A percentile compares a stretch with the other conserved stretches of the same genome.
These are phyloP conservation scores for Ommatoiulus sabulosus DNA, from an alignment of 2,888 invertebrate genomes.

Conservation along the genomic window DNA sequence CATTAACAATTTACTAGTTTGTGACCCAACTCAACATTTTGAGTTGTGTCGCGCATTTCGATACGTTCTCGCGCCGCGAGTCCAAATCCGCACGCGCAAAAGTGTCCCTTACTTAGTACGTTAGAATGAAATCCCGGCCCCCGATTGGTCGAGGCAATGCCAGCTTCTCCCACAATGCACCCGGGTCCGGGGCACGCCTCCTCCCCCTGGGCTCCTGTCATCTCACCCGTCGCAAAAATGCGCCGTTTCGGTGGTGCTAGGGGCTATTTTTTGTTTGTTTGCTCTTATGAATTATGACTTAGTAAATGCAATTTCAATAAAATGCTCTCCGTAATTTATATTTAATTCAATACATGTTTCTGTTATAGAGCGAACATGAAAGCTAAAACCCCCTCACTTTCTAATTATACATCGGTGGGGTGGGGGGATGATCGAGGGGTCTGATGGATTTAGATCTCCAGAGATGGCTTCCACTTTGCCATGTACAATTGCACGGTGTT, in stretches of 20 bases:
- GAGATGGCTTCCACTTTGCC: neutral
- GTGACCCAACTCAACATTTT: too few relatives aligned
- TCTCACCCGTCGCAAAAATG: neutral
- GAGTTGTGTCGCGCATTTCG: too few relatives aligned
- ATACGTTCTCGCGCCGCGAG: too few relatives aligned
- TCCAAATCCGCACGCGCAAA: too few relatives aligned
- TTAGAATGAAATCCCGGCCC: neutral
- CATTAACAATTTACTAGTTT: too few relatives aligned
- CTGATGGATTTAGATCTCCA: neutral
- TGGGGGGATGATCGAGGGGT: too few relatives aligned
- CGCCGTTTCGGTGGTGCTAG: neutral
- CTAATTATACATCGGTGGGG: neutral
- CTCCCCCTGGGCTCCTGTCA: neutral
- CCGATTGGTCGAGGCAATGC: too few relatives aligned
- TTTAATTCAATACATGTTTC: slow-evolving; percentile 53
- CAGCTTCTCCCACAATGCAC: neutral
- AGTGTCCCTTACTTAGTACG: too few relatives aligned
- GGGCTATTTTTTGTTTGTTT: slow-evolving; percentile 43
- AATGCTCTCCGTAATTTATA: slow-evolving; percentile 56
- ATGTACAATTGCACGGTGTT: neutral
- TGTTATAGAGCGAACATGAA: slow-evolving; percentile 22
- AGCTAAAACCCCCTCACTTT: slow-evolving; percentile 39
- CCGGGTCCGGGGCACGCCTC: neutral
- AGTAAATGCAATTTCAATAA: slow-evolving; percentile 55
- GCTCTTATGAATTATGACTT: slow-evolving; percentile 43